phyloP scores from a whole-genome alignment of 2,113 vertebrate genomes.

The Sminthopsis crassicaudata region DNA sequence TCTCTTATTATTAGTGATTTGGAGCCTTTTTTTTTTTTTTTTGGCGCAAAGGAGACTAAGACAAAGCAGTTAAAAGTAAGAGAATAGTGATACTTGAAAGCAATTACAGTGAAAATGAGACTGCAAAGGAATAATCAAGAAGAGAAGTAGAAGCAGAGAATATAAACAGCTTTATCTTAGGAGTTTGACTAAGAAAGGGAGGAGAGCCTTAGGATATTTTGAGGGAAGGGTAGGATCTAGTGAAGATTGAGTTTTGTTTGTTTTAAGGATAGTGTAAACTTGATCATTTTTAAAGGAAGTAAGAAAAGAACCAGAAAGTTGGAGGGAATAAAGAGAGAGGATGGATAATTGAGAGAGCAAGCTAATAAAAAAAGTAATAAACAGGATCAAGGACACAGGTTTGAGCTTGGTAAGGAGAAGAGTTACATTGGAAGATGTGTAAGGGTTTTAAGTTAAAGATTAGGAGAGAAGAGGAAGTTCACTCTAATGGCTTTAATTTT shows the following conservation, averaged over 20 bases:
- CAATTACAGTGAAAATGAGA: not conserved
- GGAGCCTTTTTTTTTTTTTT: too few species aligned
- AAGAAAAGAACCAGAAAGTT: not conserved
- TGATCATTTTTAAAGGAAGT: not conserved
- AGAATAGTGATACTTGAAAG: not conserved
- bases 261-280: not conserved
- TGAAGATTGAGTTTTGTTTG: not conserved
- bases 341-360: too few species aligned
- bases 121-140: not conserved
- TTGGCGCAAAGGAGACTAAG: not conserved
- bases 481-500: not conserved
- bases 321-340: not conserved
- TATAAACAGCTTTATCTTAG: not conserved
- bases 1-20: not conserved
- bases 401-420: not conserved
- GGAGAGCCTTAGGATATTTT: not conserved
- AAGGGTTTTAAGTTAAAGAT: not conserved
- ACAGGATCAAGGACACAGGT: not conserved
- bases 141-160: not conserved
- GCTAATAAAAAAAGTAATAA: not conserved
- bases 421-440: not conserved
- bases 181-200: not conserved
- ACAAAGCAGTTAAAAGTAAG: not conserved
- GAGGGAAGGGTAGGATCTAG: not conserved
- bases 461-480: not conserved